phyloP scores from a whole-genome alignment of 2,113 vertebrate species.

The Sinosuthora webbiana region DNA sequence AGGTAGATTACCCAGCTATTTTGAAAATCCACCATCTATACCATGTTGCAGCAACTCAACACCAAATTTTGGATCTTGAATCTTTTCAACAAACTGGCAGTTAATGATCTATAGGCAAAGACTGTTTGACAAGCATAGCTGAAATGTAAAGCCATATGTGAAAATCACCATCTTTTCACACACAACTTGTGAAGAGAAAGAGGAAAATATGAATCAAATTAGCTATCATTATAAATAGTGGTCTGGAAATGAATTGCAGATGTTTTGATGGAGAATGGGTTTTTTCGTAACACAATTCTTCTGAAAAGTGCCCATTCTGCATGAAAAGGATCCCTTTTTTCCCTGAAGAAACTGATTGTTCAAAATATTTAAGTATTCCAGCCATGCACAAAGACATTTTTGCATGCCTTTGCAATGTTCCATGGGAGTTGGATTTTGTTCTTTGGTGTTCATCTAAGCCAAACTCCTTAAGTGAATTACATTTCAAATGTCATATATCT shows the following conservation, averaged over 20 bases:
- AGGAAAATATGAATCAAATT: slow-evolving; percentile 65
- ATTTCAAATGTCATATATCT: slow-evolving; percentile 51
- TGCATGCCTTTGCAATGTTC: slow-evolving; percentile 47
- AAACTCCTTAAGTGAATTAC: slow-evolving; percentile 34
- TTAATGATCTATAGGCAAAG: slow-evolving; percentile 27
- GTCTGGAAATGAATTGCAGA: slow-evolving; percentile 53
- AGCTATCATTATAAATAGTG: slow-evolving; percentile 59
- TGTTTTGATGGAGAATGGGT: slow-evolving; percentile 34
- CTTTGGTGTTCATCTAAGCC: slow-evolving; percentile 33
- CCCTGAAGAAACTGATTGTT: slow-evolving; percentile 56
- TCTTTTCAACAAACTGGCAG: slow-evolving; percentile 12
- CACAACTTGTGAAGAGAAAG: slow-evolving; percentile 29
- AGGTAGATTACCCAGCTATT: neutral
- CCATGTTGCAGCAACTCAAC: slow-evolving; percentile 15
- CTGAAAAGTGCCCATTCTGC: slow-evolving; percentile 42
- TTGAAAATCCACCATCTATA: slow-evolving; percentile 15
- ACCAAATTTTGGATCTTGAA: neutral
- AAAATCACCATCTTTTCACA: slow-evolving; percentile 47
- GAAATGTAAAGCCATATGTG: slow-evolving; percentile 41
- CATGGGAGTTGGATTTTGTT: slow-evolving; percentile 26
- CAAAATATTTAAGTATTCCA: slow-evolving; percentile 51
- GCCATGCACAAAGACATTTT: slow-evolving; percentile 50
- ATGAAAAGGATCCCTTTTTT: slow-evolving; percentile 31
- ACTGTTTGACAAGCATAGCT: neutral
- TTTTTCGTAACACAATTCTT: slow-evolving; percentile 50